Base-by-base conservation (phyloP, 1,140 invertebrate species). In the Lepidurus arcticus region DNA sequence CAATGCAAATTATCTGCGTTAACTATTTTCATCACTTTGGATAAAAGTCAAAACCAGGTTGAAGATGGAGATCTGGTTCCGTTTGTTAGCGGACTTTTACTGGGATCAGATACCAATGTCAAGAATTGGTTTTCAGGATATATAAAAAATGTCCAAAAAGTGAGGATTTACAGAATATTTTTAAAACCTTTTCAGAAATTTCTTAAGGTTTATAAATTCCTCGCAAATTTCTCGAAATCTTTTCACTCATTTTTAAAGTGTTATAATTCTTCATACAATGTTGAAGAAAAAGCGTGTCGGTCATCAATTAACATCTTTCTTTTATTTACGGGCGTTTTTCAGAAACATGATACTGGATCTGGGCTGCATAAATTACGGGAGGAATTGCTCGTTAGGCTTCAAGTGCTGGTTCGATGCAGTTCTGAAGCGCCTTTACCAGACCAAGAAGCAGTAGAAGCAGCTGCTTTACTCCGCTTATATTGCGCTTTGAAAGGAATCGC, bases 61-160 rank as follows among this genome's bases (percentile, higher is more conserved):
- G 53, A 13, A n/a, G 53, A 65, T 1, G 86, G 85, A 76, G 89
- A 90, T 82, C 82, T 90, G 34, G 87, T 98, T 10, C 91, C 95
- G 11, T 98, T 98, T 86, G 89, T 97, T 34, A 96, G 94, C 76
- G 95, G 96, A 9, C 86, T 98, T 44, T 86, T 98, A 77, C 87
- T 98, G 44, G 95, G 96, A 21, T 95, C 92, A 83, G 95, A 98
- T 86, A 92, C 94, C 82, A 91, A 91, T 80, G 91, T 95, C 0
- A 88, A 95, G 82, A 92, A 91, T 79, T 98, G 96, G 96, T 96
- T 98, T 84, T 93, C 94, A 0, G 89, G 92, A 82, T 98, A 96
- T 83, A 90, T 98, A 45, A 90, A 95, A 81, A 93, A 92, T 83
- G 93, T 94, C 4, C 95, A 98, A 83, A 98, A 97, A 85, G 89